Evolutionary conservation across 2,113 vertebrate genomes (phyloP).

Genomic region (Andinoacara biseriatus): DNA sequence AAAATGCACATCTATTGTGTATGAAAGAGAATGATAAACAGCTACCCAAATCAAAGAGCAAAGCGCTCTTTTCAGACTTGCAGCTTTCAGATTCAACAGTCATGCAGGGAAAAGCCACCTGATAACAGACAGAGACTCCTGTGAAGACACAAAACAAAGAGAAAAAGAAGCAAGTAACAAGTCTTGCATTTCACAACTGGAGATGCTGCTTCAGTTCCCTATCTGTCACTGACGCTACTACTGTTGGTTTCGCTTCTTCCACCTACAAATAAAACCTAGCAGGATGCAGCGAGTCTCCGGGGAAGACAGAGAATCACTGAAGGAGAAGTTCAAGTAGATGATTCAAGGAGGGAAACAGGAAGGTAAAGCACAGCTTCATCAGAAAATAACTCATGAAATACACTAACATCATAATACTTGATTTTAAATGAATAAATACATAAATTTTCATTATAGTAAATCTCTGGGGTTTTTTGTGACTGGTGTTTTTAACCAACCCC

Average conservation of each 20-base stretch:
- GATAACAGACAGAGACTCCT: not conserved
- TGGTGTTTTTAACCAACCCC: not conserved
- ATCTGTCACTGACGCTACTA: slow-evolving; percentile 21
- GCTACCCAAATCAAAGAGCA: not conserved
- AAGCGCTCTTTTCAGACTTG: not conserved
- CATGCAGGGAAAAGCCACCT: not conserved
- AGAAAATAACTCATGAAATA: not conserved
- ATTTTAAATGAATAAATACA: not conserved
- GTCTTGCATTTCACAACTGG: slow-evolving; percentile 1
- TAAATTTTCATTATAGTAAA: not conserved
- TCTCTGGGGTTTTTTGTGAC: too few relatives aligned
- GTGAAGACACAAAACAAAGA: slow-evolving; percentile 8
- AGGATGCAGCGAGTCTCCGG: slow-evolving; percentile 34
- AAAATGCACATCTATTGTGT: not conserved
- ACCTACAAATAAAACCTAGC: slow-evolving; percentile 43
- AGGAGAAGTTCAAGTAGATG: not conserved
- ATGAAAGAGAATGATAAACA: not conserved
- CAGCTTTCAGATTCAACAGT: slow-evolving; percentile 8
- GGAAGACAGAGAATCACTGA: slow-evolving; percentile 12
- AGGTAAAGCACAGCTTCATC: not conserved
- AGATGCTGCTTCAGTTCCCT: slow-evolving; percentile 16
- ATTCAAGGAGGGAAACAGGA: not conserved
- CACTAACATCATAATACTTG: not conserved
- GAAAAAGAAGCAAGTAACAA: not conserved
- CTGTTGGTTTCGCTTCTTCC: slow-evolving; percentile 24